A percentile compares a stretch with the other conserved stretches of the same genome.
Evolutionary conservation across 1,140 invertebrate species (phyloP).

Genomic region (Samia ricini): DNA sequence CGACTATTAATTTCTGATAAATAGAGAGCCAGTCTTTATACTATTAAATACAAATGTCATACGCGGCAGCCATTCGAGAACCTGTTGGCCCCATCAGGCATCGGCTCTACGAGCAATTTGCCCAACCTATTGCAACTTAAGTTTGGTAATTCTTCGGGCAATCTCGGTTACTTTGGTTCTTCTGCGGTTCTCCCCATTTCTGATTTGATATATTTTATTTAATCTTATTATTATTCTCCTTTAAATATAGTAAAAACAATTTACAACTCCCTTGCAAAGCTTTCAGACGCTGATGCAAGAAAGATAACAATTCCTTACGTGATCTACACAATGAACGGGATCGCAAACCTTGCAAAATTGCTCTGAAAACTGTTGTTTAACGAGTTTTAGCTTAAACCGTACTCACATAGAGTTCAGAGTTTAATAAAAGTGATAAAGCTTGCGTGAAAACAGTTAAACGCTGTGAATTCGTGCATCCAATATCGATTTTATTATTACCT

Average conservation of each 20-base stretch:
- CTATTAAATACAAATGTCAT: too few species aligned
- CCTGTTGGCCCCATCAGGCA: too few species aligned
- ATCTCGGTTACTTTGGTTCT: too few species aligned
- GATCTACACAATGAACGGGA: not conserved
- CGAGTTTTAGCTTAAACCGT: not conserved
- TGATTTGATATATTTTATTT: too few species aligned
- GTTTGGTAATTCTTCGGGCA: too few species aligned
- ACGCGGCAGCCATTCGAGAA: too few species aligned
- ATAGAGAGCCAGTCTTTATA: too few species aligned
- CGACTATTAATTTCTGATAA: too few species aligned
- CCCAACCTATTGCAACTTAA: too few species aligned
- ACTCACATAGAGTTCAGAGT: not conserved
- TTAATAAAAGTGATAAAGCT: not conserved
- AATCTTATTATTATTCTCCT: too few species aligned
- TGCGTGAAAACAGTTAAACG: slow-evolving; percentile 6
- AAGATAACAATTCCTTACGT: slow-evolving; percentile 5
- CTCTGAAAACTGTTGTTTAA: not conserved
- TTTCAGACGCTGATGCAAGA: not conserved
- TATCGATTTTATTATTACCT: slow-evolving; percentile 3
- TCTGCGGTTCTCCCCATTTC: too few species aligned
- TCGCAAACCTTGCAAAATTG: slow-evolving; percentile 6
- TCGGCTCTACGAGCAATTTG: too few species aligned
- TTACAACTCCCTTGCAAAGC: not conserved
- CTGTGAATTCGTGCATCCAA: slow-evolving; percentile 3
- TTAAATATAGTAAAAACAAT: not conserved